These are phyloP conservation scores for Pangasianodon gigas DNA, from an alignment of 2,113 vertebrate species.

Conservation along the genomic window DNA sequence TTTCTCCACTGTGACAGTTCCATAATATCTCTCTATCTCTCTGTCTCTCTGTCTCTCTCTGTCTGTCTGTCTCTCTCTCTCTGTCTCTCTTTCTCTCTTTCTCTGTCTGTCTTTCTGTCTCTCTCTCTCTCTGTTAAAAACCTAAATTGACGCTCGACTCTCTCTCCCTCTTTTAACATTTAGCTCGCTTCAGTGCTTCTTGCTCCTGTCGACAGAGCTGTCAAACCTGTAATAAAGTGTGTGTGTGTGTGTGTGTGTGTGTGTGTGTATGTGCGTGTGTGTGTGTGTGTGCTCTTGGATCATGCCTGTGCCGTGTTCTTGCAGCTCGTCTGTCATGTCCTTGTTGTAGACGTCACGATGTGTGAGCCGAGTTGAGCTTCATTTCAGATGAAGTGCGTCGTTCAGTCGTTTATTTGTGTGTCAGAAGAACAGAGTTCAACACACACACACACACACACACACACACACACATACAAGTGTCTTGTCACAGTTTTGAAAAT, in stretches of 20 bases:
- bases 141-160: background rate
- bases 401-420: constrained; percentile 45
- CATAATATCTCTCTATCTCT: background rate
- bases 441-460: background rate
- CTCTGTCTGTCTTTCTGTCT: background rate
- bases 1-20: background rate
- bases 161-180: constrained; percentile 30
- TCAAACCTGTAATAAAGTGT: constrained; percentile 24
- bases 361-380: constrained; percentile 31
- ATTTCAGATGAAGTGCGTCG: constrained; percentile 42
- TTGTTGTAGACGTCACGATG: constrained; percentile 26
- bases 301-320: constrained; percentile 32
- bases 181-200: constrained; percentile 4
- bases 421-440: constrained; percentile 2
- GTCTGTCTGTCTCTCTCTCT: background rate
- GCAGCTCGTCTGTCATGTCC: constrained; percentile 49
- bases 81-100: no score
- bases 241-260: background rate
- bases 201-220: constrained; percentile 16
- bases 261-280: constrained; percentile 4
- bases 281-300: constrained; percentile 21
- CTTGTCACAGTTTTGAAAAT: background rate
- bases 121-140: background rate
- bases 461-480: background rate
- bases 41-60: background rate